Conservation (phyloP, 2,888 invertebrate genomes). For the Heliconius erato region DNA sequence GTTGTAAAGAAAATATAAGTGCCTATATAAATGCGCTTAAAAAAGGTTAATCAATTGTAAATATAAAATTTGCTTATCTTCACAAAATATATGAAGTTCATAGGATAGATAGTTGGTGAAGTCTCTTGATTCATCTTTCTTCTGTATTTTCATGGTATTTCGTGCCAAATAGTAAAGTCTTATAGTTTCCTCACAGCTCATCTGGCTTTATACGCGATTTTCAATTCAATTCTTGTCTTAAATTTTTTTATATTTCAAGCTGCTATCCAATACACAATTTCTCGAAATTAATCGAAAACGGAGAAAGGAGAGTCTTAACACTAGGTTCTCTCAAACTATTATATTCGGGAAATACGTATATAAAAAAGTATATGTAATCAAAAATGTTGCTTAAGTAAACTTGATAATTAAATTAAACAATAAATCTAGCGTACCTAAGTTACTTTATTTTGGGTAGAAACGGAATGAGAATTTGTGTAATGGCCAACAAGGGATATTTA, state of each 20-base stretch:
- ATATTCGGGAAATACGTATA: neutral
- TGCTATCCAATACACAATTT: neutral
- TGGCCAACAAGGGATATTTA: slow-evolving; percentile 2
- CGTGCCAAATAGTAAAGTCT: too few relatives aligned
- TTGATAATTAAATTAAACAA: neutral
- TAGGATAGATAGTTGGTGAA: too few relatives aligned
- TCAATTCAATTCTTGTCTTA: too few relatives aligned
- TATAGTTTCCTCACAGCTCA: too few relatives aligned
- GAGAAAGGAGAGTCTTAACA: neutral
- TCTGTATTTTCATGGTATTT: too few relatives aligned
- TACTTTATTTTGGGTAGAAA: neutral
- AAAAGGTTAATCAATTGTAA: too few relatives aligned
- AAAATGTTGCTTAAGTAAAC: neutral
- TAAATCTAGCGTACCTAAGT: neutral
- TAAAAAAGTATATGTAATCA: neutral
- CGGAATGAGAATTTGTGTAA: slow-evolving; percentile 3
- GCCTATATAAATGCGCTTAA: too few relatives aligned
- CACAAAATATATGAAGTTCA: too few relatives aligned
- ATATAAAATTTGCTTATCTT: too few relatives aligned
- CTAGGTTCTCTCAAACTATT: neutral
- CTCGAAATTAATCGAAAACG: neutral
- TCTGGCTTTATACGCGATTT: too few relatives aligned
- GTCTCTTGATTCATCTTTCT: too few relatives aligned
- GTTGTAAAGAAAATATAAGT: neutral
- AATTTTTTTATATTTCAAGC: too few relatives aligned